Base-by-base conservation (phyloP, 2,888 invertebrate species). In the Apodemia hepburni region DNA sequence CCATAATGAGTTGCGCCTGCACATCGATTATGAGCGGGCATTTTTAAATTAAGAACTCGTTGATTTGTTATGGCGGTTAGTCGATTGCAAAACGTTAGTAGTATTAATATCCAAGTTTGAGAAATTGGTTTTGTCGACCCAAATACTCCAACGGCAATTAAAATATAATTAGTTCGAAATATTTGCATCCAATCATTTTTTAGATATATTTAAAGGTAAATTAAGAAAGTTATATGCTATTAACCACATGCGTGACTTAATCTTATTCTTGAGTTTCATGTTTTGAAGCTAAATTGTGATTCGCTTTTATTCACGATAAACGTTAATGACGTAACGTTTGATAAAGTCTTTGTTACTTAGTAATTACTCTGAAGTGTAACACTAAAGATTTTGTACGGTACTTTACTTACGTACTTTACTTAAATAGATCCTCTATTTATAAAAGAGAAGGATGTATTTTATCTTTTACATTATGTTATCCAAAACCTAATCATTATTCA, bases 1-100 rank as follows among this genome's bases (percentile, higher is more conserved):
- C 78, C 76, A 79, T 87, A 87, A 87, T 87, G 88, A 88, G 87
- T 77, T 85, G 87, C 84, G 82, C 83, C 83, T 82, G 81, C 71
- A 73, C 71, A 75, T 80, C 75, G 77, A 79, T 80, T 80, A 81
- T 78, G 78, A 73, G 73, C 75, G 75, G 78, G 76, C 80, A 79
- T 82, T 84, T 85, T 82, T 81, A 81, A 84, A 83, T 84, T 84
- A 85, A 84, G 79, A 80, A 79, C 78, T 75, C 75, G 73, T 73
- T 71, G 74, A 69, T 69, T 69, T 69, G 69, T 63, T 68, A 64
- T 65, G 66, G 63, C 66, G 63, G 66, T 66, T 68, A 61, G 68
- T 63, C 63, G 64, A 67, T 67, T 68, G 66, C 68, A 65, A 69
- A 69, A 69, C 61, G 64, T 65, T 62, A 58, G 35, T 58, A 29